These are phyloP conservation scores for Entomyzon cyanotis DNA, from an alignment of 2,113 vertebrate genomes.

Conservation along the genomic window DNA sequence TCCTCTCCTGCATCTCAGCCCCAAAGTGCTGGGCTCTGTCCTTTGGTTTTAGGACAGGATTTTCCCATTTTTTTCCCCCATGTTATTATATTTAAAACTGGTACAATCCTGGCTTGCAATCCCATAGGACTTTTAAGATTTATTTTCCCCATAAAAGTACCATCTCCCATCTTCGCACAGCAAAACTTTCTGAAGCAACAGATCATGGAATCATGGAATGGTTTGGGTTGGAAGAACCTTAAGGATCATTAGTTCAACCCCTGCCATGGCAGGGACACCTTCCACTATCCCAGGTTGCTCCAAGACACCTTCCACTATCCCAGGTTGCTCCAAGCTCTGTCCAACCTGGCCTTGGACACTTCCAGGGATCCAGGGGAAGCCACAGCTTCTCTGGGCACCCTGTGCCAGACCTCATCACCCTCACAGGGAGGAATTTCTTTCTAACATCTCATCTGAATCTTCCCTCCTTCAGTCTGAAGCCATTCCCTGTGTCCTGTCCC, in stretches of 20 bases:
- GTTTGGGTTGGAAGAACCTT: background rate
- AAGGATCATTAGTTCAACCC: accelerated
- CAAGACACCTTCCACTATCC: accelerated
- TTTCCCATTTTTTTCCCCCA: background rate
- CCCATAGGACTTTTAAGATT: background rate
- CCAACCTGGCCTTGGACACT: background rate
- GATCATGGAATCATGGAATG: background rate
- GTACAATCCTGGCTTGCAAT: background rate
- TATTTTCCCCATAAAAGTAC: background rate
- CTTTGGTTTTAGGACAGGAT: background rate
- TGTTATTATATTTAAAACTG: background rate
- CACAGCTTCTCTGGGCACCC: background rate
- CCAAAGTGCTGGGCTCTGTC: background rate
- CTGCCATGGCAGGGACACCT: background rate
- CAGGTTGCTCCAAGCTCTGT: accelerated
- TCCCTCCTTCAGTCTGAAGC: too few species aligned
- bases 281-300: accelerated
- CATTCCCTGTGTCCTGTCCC: background rate
- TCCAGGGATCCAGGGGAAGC: background rate
- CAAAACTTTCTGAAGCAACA: background rate
- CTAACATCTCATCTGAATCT: background rate
- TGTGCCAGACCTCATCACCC: background rate
- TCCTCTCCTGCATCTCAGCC: background rate
- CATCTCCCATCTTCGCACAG: background rate
- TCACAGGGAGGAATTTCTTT: accelerated